phyloP scores from a whole-genome alignment of 2,113 vertebrate species.

The Gymnocephalus cernua region DNA sequence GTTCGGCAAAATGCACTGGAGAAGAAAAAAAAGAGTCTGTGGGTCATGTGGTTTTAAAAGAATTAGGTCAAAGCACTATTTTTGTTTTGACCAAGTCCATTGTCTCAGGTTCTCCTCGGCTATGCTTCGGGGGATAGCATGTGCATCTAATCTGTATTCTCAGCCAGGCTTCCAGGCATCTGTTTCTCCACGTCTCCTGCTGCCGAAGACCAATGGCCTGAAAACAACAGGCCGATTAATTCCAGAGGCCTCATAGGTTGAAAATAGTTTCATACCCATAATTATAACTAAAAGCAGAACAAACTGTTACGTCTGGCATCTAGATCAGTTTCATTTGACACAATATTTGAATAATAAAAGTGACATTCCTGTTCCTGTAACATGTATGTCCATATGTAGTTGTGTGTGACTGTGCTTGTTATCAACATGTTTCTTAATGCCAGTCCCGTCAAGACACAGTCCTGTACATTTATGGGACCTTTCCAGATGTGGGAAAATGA shows the following conservation, averaged over 20 bases:
- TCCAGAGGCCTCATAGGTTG: neutral
- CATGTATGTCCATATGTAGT: neutral
- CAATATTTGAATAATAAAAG: neutral
- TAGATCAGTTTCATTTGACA: neutral
- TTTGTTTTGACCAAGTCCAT: slow-evolving; percentile 48
- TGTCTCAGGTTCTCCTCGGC: slow-evolving; percentile 16
- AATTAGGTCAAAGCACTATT: slow-evolving; percentile 50
- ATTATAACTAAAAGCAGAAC: neutral
- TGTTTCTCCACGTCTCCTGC: slow-evolving; percentile 20
- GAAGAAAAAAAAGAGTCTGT: neutral
- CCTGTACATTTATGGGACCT: neutral
- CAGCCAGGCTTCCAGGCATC: neutral
- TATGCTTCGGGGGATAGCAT: slow-evolving; percentile 37
- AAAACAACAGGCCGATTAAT: neutral
- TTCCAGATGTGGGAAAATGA: slow-evolving; percentile 1
- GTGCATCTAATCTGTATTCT: slow-evolving; percentile 47
- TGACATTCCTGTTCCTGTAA: neutral
- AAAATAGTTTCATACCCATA: neutral
- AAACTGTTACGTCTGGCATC: neutral
- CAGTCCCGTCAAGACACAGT: neutral
- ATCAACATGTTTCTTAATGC: neutral
- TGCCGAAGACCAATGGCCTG: accelerated
- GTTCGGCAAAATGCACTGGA: accelerated
- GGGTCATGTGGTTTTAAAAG: slow-evolving; percentile 39
- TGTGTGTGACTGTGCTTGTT: neutral